phyloP scores from a whole-genome alignment of 2,797 vertebrate species.

The Coendou prehensilis region DNA sequence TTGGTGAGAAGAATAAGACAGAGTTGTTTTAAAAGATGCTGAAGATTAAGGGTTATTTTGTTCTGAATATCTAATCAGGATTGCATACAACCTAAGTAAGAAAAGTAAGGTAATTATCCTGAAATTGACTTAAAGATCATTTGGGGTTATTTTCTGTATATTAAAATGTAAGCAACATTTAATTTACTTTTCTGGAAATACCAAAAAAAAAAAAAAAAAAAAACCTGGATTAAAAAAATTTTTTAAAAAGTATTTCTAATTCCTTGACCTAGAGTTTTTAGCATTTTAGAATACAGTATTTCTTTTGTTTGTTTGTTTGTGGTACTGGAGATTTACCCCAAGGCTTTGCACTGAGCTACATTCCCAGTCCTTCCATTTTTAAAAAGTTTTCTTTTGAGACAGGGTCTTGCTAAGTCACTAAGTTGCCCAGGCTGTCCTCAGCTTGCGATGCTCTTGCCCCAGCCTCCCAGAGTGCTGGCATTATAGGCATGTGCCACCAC shows the following conservation, averaged over 20 bases:
- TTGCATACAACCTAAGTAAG: background rate
- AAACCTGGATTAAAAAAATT: background rate
- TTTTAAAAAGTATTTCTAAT: slow-evolving; percentile 2
- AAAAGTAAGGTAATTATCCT: slow-evolving; percentile 7
- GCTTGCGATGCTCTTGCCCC: background rate
- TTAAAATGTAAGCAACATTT: background rate
- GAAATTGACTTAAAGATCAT: slow-evolving; percentile 28
- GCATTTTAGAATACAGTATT: background rate
- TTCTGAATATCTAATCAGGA: background rate
- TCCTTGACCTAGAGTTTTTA: background rate
- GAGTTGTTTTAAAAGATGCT: background rate
- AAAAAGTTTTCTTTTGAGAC: background rate
- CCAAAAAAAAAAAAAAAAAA: background rate
- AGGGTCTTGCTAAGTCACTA: background rate
- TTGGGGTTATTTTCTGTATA: background rate
- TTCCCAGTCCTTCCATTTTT: background rate
- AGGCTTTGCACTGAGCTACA: background rate
- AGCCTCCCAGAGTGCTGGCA: background rate
- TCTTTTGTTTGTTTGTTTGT: background rate
- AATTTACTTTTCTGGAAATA: background rate
- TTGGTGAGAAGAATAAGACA: background rate
- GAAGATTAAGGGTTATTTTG: background rate
- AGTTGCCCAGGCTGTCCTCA: background rate
- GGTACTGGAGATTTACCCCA: background rate
- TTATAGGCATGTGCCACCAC: background rate